Evolutionary conservation across 64 coral and sea anemone species (phyloP).

Genomic region (Astreopora myriophthalma): DNA sequence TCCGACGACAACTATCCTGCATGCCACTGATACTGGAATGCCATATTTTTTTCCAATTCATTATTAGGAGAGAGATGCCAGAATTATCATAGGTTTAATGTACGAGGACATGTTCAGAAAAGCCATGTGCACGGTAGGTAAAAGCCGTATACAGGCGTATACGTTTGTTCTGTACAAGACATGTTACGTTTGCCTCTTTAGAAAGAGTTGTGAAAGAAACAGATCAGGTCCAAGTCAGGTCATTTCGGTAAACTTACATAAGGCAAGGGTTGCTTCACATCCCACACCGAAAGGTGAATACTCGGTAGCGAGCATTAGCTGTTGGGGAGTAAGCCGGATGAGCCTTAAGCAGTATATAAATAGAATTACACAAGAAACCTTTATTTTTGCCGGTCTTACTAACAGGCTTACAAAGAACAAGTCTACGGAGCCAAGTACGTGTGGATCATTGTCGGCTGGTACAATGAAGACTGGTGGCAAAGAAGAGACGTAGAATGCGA

Average conservation of each 20-base stretch:
- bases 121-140: conserved; percentile 72
- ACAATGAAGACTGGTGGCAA: conserved; percentile 65
- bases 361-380: no score
- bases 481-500: conserved; percentile 34
- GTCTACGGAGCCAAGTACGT: conserved; percentile 63
- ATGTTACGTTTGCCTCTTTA: neutral
- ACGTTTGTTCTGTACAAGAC: neutral
- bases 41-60: neutral
- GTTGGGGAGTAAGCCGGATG: no score
- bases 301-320: no score
- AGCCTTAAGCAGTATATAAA: no score
- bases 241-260: no score
- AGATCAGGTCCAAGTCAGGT: no score
- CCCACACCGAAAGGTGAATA: no score
- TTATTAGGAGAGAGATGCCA: conserved; percentile 60
- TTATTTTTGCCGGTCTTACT: no score
- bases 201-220: no score
- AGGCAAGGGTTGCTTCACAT: no score
- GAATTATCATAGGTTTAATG: conserved; percentile 81
- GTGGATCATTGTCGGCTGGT: conserved; percentile 77
- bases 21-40: neutral
- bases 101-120: conserved; percentile 81
- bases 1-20: no score
- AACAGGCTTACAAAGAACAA: conserved; percentile 53
- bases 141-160: neutral